Conservation (phyloP, 2,113 vertebrate species). For the Hoplias malabaricus region DNA sequence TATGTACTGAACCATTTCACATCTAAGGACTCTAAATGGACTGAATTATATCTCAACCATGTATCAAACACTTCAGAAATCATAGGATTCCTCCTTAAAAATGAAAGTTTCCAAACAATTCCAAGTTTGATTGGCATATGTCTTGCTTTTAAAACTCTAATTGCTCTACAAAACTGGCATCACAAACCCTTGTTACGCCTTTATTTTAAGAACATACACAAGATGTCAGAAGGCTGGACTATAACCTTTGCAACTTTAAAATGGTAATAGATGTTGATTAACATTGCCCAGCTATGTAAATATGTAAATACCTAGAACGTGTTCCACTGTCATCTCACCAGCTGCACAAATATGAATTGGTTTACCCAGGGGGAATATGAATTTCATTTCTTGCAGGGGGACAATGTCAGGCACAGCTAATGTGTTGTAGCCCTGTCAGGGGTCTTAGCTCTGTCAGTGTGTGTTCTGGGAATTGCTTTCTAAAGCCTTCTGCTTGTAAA, state of each 20-base stretch:
- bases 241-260: conserved; percentile 37
- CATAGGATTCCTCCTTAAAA: too few relatives aligned
- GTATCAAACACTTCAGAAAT: too few relatives aligned
- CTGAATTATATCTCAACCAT: too few relatives aligned
- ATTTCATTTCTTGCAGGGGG: conserved; percentile 44
- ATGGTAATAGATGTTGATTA: conserved; percentile 44
- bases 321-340: conserved; percentile 28
- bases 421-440: not conserved
- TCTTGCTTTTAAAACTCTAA: too few relatives aligned
- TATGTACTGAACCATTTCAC: too few relatives aligned
- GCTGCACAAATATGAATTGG: conserved; percentile 57
- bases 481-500: conserved; percentile 21
- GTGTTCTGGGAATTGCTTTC: conserved; percentile 12
- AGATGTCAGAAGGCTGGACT: conserved; percentile 19
- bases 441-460: conserved; percentile 3
- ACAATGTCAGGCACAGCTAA: conserved; percentile 19
- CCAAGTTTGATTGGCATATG: too few relatives aligned
- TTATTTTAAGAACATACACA: not conserved
- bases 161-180: too few relatives aligned
- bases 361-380: conserved; percentile 50
- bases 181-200: not conserved
- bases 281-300: conserved; percentile 51
- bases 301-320: conserved; percentile 48
- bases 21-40: too few relatives aligned
- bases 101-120: too few relatives aligned